Evolutionary conservation across 2,888 invertebrate genomes (phyloP).

Genomic region (Cataglyphis rosenhaueri): DNA sequence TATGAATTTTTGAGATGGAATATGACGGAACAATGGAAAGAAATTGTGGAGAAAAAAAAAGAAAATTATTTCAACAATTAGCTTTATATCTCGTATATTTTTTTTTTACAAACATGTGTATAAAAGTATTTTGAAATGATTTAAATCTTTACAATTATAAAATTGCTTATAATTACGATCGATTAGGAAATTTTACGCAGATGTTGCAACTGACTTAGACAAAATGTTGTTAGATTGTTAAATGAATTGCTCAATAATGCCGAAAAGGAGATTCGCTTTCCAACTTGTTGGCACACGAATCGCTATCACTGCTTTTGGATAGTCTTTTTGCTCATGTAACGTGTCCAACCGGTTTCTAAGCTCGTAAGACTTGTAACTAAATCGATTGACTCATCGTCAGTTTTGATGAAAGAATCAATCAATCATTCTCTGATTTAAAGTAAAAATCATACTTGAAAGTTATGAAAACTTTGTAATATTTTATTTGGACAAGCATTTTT

Average conservation of each 20-base stretch:
- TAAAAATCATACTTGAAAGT: not conserved
- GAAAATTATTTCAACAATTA: not conserved
- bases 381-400: slow-evolving; percentile 53
- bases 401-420: slow-evolving; percentile 36
- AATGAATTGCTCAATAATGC: slow-evolving; percentile 39
- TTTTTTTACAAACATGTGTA: not conserved
- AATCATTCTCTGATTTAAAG: not conserved
- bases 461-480: not conserved
- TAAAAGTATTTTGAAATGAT: not conserved
- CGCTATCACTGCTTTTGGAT: slow-evolving; percentile 54
- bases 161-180: not conserved
- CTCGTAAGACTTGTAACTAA: slow-evolving; percentile 65
- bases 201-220: not conserved
- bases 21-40: not conserved
- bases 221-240: not conserved
- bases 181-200: not conserved
- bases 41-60: not conserved
- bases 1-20: not conserved
- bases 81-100: not conserved
- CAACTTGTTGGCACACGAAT: slow-evolving; percentile 53
- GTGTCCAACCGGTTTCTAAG: slow-evolving; percentile 74
- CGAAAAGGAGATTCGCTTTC: slow-evolving; percentile 64
- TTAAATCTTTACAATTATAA: not conserved
- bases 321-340: slow-evolving; percentile 67
- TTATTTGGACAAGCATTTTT: not conserved